Conservation (phyloP, 2,113 vertebrate species). For the Oreochromis tanganicae region DNA sequence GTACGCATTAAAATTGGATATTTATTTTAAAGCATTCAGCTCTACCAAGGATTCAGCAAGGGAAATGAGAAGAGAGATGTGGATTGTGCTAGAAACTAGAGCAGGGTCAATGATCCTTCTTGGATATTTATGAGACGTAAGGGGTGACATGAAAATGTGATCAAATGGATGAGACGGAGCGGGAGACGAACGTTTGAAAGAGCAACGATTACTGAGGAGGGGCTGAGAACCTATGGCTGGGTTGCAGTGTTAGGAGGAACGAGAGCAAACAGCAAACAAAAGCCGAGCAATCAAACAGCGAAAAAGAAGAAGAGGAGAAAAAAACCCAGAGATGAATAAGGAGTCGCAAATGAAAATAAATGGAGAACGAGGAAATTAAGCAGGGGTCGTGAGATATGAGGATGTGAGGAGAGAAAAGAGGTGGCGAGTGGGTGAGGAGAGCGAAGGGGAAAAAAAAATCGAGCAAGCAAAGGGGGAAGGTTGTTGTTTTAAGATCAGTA, state of each 20-base stretch:
- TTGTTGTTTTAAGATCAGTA: slow-evolving; percentile 80
- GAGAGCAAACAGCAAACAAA: slow-evolving; percentile 11
- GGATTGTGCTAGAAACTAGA: slow-evolving; percentile 3
- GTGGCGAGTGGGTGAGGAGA: background rate
- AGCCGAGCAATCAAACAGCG: background rate
- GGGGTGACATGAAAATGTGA: slow-evolving; percentile 40
- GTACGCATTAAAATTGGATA: background rate
- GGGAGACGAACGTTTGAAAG: slow-evolving; percentile 21
- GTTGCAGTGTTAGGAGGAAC: background rate
- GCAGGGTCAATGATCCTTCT: slow-evolving; percentile 26
- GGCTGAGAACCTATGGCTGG: background rate
- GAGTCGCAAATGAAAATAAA: slow-evolving; percentile 9
- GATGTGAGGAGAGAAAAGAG: background rate
- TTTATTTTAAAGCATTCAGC: background rate
- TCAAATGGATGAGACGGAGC: slow-evolving; percentile 12
- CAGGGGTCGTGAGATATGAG: background rate
- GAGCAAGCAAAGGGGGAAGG: slow-evolving; percentile 26
- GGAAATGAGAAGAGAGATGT: background rate
- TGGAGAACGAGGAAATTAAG: background rate
- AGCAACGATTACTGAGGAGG: slow-evolving; percentile 16
- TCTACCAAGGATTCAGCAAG: background rate
- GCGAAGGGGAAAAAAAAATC: background rate
- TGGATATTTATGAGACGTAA: slow-evolving; percentile 55
- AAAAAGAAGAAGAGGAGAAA: background rate
- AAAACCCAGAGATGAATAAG: background rate